Base-by-base conservation (phyloP, 2,888 invertebrate genomes). In the Tinea trinotella region DNA sequence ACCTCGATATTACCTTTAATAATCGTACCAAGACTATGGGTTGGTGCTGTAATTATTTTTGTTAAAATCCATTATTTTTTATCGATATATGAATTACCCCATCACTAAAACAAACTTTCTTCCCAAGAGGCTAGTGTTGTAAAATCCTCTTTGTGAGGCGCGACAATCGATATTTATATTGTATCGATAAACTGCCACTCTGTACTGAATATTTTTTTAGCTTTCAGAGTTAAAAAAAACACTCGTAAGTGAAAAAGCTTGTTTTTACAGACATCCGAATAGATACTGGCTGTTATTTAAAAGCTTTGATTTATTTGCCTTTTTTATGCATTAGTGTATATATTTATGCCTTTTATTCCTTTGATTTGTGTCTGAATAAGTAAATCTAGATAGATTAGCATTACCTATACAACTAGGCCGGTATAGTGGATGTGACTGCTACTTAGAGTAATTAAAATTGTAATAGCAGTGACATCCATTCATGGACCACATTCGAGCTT, bases 231-330 rank as follows among this genome's bases (percentile, higher is more conserved):
- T 5, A 24, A 40, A 40, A 40, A 60, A 40, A 40, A 13, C 30
- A 10, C 2, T 7, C 30, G 71, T 76, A 76, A 81, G 75, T 74
- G 77, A 75, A 73, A 71, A 76, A 74, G 75, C 76, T 75, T 76
- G 76, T 79, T 71, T 59, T 53, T 54, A 59, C 52, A 13, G 24
- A 24, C 52, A 35, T n/a, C 15, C 34, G 7, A 17, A 35, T 35
- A 7, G 17, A 52, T 24, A 30, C 9, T 2, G 3, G 7, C 30
- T 30, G 7, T 30, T 30, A 30, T 30, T 30, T 30, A 30, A 2
- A 30, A 30, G 30, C n/a, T 30, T 22, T 22, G 3, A 22, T 22
- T 22, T 22, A 22, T 7, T 5, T 7, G 22, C n/a, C 30, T 30
- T 30, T 7, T 30, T 30, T 30, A 30, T 30, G 7, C n/a, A 30